Evolutionary conservation across 1,140 invertebrate species (phyloP), one percentile per base, ranked within the genome.

Genomic region (Orchestia grillus): DNA sequence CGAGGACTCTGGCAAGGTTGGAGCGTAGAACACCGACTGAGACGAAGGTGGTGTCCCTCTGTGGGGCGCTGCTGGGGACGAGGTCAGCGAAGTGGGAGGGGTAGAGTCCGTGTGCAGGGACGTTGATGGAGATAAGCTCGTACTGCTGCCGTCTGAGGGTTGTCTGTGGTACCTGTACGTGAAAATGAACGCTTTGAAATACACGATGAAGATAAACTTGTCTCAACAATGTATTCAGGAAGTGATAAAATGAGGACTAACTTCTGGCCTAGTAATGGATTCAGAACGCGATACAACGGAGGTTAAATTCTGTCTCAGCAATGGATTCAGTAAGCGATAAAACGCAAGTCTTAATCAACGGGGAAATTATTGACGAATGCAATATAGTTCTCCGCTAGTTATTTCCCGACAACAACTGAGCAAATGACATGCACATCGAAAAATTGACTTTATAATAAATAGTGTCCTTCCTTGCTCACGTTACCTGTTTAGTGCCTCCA

Each of bases 11-110:
- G 44, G 92, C 40, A 23, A 11, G 0, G 92, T n/a, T 40, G 44
- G 40, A 8, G 92, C 40, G 44, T 94, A 94, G 44, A 94, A 94
- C 44, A 94, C 44, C 19, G 92, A 94, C 92, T 94, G 92, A 36
- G 92, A 3, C 0, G 92, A 44, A 0, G 43, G 40, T 40, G 92
- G 41, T 57, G 87, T 41, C 15, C n/a, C 44, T 41, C 45, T 40
- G 45, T 96, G n/a, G 87, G 53, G 88, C 42, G 23, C 42, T 41
- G 91, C 41, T 41, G 23, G 23, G 88, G 88, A 42, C 28, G 88
- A 42, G 43, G 88, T 90, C 8, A 90, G 88, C 8, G 88, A 90
- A 42, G 88, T 42, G 15, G 88, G 43, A 90, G 88, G 88, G 88
- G 88, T 15, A 42, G 88, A 90, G 88, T 90, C 88, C 43, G 88